Percentiles rank a stretch among this genome's conserved stretches.
These are phyloP conservation scores for Chironomus riparius DNA, from an alignment of 2,888 invertebrate species.

Conservation along the genomic window DNA sequence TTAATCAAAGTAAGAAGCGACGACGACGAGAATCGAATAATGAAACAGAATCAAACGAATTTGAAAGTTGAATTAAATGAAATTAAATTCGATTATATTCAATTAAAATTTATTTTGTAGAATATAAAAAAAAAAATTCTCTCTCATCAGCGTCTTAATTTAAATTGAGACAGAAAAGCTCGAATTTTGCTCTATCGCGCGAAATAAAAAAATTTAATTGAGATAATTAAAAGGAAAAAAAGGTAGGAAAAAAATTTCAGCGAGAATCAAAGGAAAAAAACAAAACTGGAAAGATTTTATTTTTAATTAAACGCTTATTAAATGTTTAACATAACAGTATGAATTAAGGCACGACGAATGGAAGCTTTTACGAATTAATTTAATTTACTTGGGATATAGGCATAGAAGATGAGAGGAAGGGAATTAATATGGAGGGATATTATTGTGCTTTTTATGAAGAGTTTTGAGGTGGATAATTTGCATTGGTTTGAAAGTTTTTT, in stretches of 20 bases:
- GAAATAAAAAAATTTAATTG: no score
- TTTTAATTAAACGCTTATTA: conserved; percentile 22
- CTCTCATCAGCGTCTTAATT: no score
- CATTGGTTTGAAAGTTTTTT: no score
- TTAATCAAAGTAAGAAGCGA: conserved; percentile 56
- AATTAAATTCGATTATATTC: neutral
- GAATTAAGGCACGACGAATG: neutral
- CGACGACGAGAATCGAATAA: conserved; percentile 1
- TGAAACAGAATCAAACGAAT: neutral
- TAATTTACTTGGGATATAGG: neutral
- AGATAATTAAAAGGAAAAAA: neutral
- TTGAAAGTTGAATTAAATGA: neutral
- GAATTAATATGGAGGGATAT: neutral
- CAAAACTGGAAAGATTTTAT: neutral
- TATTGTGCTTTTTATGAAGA: no score
- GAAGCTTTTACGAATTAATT: neutral
- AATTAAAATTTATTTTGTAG: neutral
- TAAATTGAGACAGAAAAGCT: no score
- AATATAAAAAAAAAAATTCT: neutral
- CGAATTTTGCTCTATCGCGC: neutral
- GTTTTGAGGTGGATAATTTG: no score
- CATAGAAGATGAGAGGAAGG: neutral
- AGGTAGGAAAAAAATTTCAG: neutral
- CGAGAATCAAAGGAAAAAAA: neutral
- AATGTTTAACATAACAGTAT: conserved; percentile 11